Evolutionary conservation across 2,888 invertebrate species (phyloP).

Genomic region (Tethea ocularis): DNA sequence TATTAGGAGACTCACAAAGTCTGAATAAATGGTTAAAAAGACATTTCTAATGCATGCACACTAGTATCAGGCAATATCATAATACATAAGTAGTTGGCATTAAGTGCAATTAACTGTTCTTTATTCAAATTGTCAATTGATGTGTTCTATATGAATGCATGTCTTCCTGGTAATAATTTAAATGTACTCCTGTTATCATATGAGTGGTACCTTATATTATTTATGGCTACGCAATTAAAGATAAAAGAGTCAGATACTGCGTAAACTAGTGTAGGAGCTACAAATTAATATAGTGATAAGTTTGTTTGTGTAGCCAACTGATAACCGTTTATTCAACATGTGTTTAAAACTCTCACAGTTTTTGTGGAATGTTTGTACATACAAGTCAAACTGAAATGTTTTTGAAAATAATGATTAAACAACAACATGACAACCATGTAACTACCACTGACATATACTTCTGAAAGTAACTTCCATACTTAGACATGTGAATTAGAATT

Average conservation of each 20-base stretch:
- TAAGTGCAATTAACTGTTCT: background rate
- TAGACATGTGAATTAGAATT: no score
- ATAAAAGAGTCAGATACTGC: conserved; percentile 24
- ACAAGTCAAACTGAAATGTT: no score
- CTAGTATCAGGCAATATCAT: background rate
- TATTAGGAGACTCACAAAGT: background rate
- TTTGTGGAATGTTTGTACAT: no score
- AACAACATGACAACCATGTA: no score
- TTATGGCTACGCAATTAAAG: conserved; percentile 18
- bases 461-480: no score
- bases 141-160: background rate
- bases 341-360: background rate
- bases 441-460: no score
- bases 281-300: conserved; percentile 45
- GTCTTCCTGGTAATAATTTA: background rate
- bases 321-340: conserved; percentile 34
- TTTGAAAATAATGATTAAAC: no score
- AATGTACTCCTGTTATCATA: background rate
- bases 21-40: background rate
- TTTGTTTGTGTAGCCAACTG: conserved; percentile 39
- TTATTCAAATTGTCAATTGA: background rate
- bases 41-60: background rate
- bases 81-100: background rate
- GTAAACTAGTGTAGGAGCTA: conserved; percentile 23
- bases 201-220: background rate